Base-by-base conservation (phyloP, 2,113 vertebrate species). In the Thinocorus orbignyianus region DNA sequence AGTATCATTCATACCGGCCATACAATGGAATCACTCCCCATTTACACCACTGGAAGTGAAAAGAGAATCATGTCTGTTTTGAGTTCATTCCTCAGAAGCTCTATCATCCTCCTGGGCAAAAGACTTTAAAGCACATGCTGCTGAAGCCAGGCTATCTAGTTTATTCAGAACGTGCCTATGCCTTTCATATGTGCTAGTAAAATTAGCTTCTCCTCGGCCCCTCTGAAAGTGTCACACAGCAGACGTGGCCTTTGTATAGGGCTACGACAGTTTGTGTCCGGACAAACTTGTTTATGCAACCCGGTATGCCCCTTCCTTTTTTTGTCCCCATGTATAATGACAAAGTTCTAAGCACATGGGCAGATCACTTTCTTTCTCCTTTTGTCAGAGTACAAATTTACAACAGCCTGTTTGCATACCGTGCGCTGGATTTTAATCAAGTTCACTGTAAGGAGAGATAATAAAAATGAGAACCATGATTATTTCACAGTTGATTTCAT, bases 401-500 rank as follows among this genome's bases (percentile, higher is more conserved):
- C 95, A 97, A 96, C 96, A 97, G 95, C 97, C 97, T 96, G 97
- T 97, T 97, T 97, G 97, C 96, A 95, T 80, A 93, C 95, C 88
- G 83, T 93, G 92, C 60, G 1, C 88, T 94, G 96, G 97, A 97
- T 97, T 97, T 97, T 97, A 97, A 97, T 97, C 96, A 72, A 95
- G 94, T 97, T 95, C 93, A 93, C 93, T 86, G 96, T 97, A 97
- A 97, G 95, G 83, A 92, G 91, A 97, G 94, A 97, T 94, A 96
- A 97, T 97, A 97, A 97, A 97, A 96, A 90, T 94, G 95, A 97
- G 92, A 96, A 88, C 88, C 95, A 95, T 94, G 93, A 97, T 97
- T 97, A 97, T 94, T 97, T 97, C 95, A 95, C 97, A 97, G 96
- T 86, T 97, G 96, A 97, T 95, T 97, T 97, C 88, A 97, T 96